Base-by-base conservation (phyloP, 64 coral and sea anemone species). In the Stichodactyla helianthus region DNA sequence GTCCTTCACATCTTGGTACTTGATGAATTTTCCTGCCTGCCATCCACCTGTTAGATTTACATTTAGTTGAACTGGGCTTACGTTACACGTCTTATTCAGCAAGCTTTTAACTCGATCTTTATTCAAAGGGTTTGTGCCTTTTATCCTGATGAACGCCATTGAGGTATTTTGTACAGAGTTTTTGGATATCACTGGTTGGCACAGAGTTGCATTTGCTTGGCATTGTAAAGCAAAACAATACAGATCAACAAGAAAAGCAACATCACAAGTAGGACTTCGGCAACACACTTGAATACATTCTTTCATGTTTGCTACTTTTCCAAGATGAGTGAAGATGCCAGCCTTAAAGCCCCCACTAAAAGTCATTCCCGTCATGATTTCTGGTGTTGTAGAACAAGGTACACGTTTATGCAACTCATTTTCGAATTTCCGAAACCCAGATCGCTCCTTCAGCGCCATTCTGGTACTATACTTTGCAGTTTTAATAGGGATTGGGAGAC, bases 21-120 rank as follows among this genome's bases (percentile, higher is more conserved):
- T 90, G 54, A 89, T 80, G 80, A 97, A 97, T 76, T 97, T 97
- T 62, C 94, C 94, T 54, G 94, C 77, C 53, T 61, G 53, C 94
- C 91, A 97, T 82, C 94, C 94, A 27, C 88, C 94, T 1, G 84
- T 97, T n/a, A 97, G 52, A 59, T 90, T 97, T 13, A 97, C 94
- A 83, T 89, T 87, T 10, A 56, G 53, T 35, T 88, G 86, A 52
- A 90, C 74, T 51, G 88, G 57, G 60, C 83, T 88, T 27, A 89
- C 79, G 59, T 87, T 84, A 60, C 94, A 97, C 7, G 63, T 83
- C 59, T 79, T 87, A 50, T 84, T 83, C 27, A 90, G 52, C n/a
- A 88, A 90, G 53, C 35, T 82, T 16, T 54, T 77, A 13, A 60
- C 77, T 13, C 35, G 25, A 9, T 70, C 14, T 54, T 59, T 54